Conservation (phyloP, 1,140 invertebrate species). For the Drosophila repleta region DNA sequence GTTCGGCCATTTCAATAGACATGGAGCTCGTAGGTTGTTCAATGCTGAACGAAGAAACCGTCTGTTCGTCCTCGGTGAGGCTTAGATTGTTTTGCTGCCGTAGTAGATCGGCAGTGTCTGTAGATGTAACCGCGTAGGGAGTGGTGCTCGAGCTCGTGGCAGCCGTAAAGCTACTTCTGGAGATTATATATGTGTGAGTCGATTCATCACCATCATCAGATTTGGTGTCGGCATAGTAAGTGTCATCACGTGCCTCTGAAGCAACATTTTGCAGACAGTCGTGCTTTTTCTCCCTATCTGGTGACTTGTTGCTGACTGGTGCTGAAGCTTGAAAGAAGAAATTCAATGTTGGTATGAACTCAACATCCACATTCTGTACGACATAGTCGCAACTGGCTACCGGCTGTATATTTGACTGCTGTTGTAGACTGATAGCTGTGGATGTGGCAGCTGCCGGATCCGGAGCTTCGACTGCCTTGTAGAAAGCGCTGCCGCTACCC, state of each 20-base stretch:
- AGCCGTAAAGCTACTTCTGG: conserved; percentile 58
- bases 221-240: conserved; percentile 29
- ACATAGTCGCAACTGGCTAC: conserved; percentile 1
- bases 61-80: conserved; percentile 64
- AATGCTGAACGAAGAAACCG: conserved; percentile 68
- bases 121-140: conserved; percentile 64
- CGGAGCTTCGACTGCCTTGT: conserved; percentile 61
- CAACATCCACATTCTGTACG: conserved; percentile 59
- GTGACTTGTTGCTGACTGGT: conserved; percentile 11
- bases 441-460: conserved; percentile 35
- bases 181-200: conserved; percentile 73
- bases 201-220: conserved; percentile 64
- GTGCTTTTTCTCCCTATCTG: conserved; percentile 5
- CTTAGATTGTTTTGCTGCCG: conserved; percentile 68
- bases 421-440: conserved; percentile 3
- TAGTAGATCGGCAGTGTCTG: conserved; percentile 68
- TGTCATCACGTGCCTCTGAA: background rate
- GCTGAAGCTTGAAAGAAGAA: conserved; percentile 54
- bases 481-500: conserved; percentile 59
- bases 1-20: conserved; percentile 73
- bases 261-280: conserved; percentile 62
- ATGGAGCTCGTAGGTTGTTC: conserved; percentile 78
- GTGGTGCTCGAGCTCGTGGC: conserved; percentile 57
- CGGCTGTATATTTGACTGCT: conserved; percentile 7
- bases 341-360: conserved; percentile 74